phyloP scores from a whole-genome alignment of 2,888 invertebrate genomes.

The Carpatolechia fugitivella region DNA sequence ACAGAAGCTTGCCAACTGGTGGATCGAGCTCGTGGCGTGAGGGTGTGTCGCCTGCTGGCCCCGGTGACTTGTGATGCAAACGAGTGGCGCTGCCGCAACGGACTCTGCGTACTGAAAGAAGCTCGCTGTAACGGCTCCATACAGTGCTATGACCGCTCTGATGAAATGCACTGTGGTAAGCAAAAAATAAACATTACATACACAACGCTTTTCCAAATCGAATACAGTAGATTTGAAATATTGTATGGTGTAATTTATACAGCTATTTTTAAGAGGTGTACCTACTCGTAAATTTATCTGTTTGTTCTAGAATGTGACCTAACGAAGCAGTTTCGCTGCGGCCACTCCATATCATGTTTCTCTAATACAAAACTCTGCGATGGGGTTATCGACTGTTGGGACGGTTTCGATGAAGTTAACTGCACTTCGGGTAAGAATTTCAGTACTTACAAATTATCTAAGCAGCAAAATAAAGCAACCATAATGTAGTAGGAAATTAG shows the following conservation, averaged over 20 bases:
- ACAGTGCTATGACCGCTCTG: conserved; percentile 86
- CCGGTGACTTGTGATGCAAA: conserved; percentile 80
- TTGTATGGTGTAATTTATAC: too few relatives aligned
- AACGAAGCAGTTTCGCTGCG: conserved; percentile 84
- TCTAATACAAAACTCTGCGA: conserved; percentile 84
- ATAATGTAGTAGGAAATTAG: too few relatives aligned
- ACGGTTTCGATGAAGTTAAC: conserved; percentile 85
- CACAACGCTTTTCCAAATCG: too few relatives aligned
- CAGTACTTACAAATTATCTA: background rate
- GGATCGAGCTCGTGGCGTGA: conserved; percentile 71
- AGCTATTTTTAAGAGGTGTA: too few relatives aligned
- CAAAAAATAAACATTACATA: too few relatives aligned
- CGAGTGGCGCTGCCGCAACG: conserved; percentile 86
- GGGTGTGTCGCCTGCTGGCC: conserved; percentile 78
- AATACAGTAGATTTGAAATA: too few relatives aligned
- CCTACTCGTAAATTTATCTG: background rate
- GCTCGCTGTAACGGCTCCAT: conserved; percentile 85
- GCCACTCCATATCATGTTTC: conserved; percentile 86
- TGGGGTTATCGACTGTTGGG: conserved; percentile 88
- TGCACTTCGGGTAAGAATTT: conserved; percentile 79
- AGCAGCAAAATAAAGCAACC: too few relatives aligned
- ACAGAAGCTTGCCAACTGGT: conserved; percentile 82
- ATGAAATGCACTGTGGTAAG: conserved; percentile 85
- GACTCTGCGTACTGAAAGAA: conserved; percentile 81
- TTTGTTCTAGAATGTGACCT: conserved; percentile 81